phyloP scores from a whole-genome alignment of 2,797 vertebrate species.

The Enteromius viviparus region DNA sequence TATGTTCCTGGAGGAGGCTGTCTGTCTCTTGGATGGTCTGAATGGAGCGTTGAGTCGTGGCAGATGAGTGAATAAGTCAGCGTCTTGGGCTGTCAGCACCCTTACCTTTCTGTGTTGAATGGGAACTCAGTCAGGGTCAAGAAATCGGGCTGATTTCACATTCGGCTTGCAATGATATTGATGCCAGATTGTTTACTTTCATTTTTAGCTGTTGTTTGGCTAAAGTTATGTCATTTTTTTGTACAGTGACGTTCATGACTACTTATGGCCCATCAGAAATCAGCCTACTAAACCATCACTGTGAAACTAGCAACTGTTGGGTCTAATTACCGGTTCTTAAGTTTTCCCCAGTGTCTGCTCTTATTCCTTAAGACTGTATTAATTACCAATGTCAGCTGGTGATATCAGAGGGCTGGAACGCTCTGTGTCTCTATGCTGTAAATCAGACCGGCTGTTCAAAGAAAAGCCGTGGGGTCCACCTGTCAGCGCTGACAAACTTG shows the following conservation, averaged over 20 bases:
- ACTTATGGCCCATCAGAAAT: constrained; percentile 1
- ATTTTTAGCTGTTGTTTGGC: not conserved
- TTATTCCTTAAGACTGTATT: constrained; percentile 50
- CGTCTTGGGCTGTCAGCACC: constrained; percentile 52
- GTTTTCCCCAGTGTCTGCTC: constrained; percentile 33
- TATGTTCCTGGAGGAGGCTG: constrained; percentile 54
- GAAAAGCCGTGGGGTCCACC: constrained; percentile 51
- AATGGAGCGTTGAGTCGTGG: constrained; percentile 42
- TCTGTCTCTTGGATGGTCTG: constrained; percentile 52
- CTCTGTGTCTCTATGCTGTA: constrained; percentile 47
- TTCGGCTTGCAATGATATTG: not conserved
- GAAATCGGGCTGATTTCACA: not conserved
- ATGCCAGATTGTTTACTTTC: not conserved
- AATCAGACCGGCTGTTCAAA: constrained; percentile 59
- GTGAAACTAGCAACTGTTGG: constrained; percentile 44
- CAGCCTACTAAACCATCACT: constrained; percentile 20
- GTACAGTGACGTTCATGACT: constrained; percentile 2
- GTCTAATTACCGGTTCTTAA: constrained; percentile 41
- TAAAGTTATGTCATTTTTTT: constrained; percentile 8
- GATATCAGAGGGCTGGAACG: constrained; percentile 55
- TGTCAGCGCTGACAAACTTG: constrained; percentile 45
- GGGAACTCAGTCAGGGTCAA: constrained; percentile 2
- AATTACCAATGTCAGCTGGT: constrained; percentile 54
- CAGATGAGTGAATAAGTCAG: constrained; percentile 55
- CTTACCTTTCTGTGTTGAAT: constrained; percentile 32